A percentile compares a stretch with the other conserved stretches of the same genome.
phyloP scores from a whole-genome alignment of 2,113 vertebrate genomes.

The Edolisoma coerulescens region DNA sequence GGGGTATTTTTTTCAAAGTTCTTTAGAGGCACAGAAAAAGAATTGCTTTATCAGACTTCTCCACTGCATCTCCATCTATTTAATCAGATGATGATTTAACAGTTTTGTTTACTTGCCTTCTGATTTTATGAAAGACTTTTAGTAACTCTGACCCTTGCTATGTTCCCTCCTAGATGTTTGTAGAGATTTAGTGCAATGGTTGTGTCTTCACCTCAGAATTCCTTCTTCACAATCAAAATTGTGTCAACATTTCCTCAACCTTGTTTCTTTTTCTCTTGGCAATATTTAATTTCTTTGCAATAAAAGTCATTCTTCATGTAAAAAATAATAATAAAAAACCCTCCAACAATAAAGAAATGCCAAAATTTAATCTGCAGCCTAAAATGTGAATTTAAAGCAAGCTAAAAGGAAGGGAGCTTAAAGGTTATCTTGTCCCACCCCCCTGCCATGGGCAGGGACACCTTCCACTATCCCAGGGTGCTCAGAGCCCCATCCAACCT shows the following conservation, averaged over 20 bases:
- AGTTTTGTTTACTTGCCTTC: neutral
- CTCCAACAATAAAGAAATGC: neutral
- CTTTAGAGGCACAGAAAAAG: neutral
- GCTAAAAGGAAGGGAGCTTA: neutral
- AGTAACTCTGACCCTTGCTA: neutral
- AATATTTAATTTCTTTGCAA: neutral
- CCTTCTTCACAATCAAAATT: neutral
- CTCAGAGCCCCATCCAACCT: neutral
- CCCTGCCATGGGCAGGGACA: neutral
- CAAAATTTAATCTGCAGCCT: neutral
- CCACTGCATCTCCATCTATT: neutral
- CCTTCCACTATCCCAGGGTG: neutral
- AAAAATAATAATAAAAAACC: neutral
- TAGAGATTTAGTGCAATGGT: neutral
- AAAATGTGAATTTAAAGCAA: neutral
- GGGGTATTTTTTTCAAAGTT: neutral
- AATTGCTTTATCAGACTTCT: neutral
- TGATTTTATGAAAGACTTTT: neutral
- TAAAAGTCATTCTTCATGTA: neutral
- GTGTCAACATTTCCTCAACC: neutral
- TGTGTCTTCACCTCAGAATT: neutral
- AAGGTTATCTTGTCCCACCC: rapidly evolving
- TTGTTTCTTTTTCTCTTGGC: neutral
- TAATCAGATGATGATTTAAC: neutral
- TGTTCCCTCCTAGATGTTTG: neutral